Percentiles rank a stretch among this genome's conserved stretches.
These are phyloP conservation scores for Schizothorax lantsangensis DNA, from an alignment of 2,797 vertebrate genomes.

Conservation along the genomic window DNA sequence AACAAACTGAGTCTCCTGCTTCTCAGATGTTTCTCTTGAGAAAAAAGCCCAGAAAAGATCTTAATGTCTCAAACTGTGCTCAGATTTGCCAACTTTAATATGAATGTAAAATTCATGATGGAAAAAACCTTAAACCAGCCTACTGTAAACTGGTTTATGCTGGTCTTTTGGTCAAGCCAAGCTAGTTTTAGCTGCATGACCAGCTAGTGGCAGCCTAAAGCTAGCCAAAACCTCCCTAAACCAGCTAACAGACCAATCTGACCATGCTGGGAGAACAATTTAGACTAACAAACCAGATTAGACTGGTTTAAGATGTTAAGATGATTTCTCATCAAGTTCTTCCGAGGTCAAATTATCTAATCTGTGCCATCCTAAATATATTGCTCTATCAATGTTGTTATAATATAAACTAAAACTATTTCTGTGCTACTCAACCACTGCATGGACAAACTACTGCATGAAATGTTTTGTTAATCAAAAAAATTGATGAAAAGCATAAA, in stretches of 20 bases:
- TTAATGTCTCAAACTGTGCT: not conserved
- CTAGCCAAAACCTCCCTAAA: not conserved
- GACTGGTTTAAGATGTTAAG: not conserved
- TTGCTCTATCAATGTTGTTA: not conserved
- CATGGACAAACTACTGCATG: not conserved
- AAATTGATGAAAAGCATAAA: not conserved
- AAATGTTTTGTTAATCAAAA: not conserved
- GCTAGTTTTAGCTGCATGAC: not conserved
- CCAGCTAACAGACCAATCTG: not conserved
- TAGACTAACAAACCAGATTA: not conserved
- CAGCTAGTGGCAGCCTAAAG: not conserved
- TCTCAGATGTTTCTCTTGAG: not conserved
- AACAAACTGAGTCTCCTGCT: not conserved
- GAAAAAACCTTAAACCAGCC: not conserved
- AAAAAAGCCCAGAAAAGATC: not conserved
- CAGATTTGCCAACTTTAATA: not conserved
- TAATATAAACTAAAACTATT: not conserved
- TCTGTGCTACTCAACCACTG: no score
- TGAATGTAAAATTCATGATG: not conserved
- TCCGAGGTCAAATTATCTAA: not conserved
- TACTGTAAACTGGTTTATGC: not conserved
- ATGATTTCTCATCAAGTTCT: not conserved
- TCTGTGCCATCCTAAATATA: not conserved
- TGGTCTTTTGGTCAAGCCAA: not conserved
- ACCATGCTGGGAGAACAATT: not conserved